A percentile compares a stretch with the other conserved stretches of the same genome.
Evolutionary conservation across 2,797 vertebrate genomes (phyloP).

Genomic region (Peromyscus attwateri): DNA sequence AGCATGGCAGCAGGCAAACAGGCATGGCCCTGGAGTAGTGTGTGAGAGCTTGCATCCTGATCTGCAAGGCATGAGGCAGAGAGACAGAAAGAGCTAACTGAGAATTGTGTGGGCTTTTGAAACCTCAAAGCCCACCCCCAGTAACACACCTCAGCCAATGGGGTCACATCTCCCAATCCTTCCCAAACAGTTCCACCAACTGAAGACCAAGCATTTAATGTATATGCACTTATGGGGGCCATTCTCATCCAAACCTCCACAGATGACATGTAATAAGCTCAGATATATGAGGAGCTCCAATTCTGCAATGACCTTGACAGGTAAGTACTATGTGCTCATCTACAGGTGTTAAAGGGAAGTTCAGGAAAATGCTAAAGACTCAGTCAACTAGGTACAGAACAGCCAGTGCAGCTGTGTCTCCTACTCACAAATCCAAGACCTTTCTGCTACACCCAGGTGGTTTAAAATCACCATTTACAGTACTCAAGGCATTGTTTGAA

Average conservation of each 20-base stretch:
- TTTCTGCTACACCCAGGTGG: conserved; percentile 3
- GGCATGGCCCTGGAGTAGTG: background rate
- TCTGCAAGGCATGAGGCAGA: background rate
- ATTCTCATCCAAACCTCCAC: background rate
- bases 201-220: background rate
- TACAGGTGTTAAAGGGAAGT: conserved; percentile 27
- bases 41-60: background rate
- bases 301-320: background rate
- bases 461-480: conserved; percentile 61
- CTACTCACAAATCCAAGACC: conserved; percentile 45
- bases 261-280: background rate
- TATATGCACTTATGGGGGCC: background rate
- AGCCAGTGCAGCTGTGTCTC: conserved; percentile 26
- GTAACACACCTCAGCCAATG: background rate
- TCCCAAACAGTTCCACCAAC: background rate
- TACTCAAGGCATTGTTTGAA: conserved; percentile 38
- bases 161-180: background rate
- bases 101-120: background rate
- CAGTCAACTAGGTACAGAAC: background rate
- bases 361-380: background rate
- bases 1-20: background rate
- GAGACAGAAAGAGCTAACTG: background rate
- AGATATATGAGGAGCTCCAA: background rate
- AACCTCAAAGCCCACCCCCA: background rate
- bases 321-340: background rate